phyloP scores from a whole-genome alignment of 2,888 invertebrate species.

The Noctua janthe region DNA sequence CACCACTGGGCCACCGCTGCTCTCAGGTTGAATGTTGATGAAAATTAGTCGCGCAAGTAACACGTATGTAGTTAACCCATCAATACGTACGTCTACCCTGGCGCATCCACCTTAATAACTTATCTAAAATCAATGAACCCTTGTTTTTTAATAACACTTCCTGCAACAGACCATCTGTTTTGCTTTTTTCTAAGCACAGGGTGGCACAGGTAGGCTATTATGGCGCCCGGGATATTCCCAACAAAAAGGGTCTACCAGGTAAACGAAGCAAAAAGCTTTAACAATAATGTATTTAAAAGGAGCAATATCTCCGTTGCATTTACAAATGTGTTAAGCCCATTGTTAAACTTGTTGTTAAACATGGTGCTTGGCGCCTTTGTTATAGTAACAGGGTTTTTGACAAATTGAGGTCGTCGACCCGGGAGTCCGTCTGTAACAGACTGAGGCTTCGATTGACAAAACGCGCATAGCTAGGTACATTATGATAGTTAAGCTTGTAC shows the following conservation, averaged over 20 bases:
- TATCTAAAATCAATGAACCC: constrained; percentile 20
- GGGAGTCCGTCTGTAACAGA: neutral
- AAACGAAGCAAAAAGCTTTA: constrained; percentile 33
- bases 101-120: neutral
- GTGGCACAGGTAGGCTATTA: constrained; percentile 63
- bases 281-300: constrained; percentile 25
- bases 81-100: too few relatives aligned
- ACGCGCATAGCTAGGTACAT: too few relatives aligned
- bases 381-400: constrained; percentile 30
- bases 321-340: constrained; percentile 32
- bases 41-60: too few relatives aligned
- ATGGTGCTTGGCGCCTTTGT: constrained; percentile 17
- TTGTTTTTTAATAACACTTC: constrained; percentile 35
- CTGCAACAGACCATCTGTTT: constrained; percentile 43
- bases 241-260: constrained; percentile 76
- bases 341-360: constrained; percentile 14
- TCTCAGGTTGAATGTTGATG: too few relatives aligned
- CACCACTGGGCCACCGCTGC: too few relatives aligned
- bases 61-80: too few relatives aligned
- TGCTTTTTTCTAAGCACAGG: constrained; percentile 43
- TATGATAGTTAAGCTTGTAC: too few relatives aligned
- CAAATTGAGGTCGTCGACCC: constrained; percentile 40
- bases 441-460: neutral
- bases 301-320: constrained; percentile 13
- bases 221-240: constrained; percentile 73